Evolutionary conservation across 92 coral and sea anemone species (phyloP).

Genomic region (Meandrina meandrites): DNA sequence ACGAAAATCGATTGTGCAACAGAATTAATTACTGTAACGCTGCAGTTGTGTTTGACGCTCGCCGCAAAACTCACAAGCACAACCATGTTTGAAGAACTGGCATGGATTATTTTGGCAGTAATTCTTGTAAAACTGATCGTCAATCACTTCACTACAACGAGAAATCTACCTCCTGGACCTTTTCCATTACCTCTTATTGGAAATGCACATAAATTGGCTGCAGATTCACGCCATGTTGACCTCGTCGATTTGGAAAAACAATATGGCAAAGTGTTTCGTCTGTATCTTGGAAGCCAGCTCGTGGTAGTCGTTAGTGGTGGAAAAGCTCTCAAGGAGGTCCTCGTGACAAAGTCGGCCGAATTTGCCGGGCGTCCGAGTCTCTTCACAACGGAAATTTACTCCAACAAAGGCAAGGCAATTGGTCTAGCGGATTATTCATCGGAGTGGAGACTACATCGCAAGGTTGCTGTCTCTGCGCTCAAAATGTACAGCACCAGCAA

Average conservation of each 20-base stretch:
- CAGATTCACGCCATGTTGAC: conserved; percentile 44
- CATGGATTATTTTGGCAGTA: background rate
- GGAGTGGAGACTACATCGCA: conserved; percentile 52
- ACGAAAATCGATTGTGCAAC: background rate
- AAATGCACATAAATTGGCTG: conserved; percentile 45
- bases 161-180: conserved; percentile 57
- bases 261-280: conserved; percentile 69
- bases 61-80: background rate
- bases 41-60: background rate
- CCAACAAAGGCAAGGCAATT: conserved; percentile 43
- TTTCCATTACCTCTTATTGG: conserved; percentile 67
- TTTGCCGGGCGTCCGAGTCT: conserved; percentile 76
- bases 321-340: conserved; percentile 56
- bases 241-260: conserved; percentile 61
- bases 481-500: conserved; percentile 36
- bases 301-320: conserved; percentile 69
- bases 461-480: conserved; percentile 49
- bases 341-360: conserved; percentile 53
- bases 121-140: background rate
- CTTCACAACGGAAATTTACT: conserved; percentile 47
- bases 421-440: conserved; percentile 51
- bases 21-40: background rate
- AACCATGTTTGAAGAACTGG: background rate
- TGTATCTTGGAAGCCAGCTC: conserved; percentile 71
- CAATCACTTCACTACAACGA: background rate